Base-by-base conservation (phyloP, 2,888 invertebrate species). In the Noctua janthina region DNA sequence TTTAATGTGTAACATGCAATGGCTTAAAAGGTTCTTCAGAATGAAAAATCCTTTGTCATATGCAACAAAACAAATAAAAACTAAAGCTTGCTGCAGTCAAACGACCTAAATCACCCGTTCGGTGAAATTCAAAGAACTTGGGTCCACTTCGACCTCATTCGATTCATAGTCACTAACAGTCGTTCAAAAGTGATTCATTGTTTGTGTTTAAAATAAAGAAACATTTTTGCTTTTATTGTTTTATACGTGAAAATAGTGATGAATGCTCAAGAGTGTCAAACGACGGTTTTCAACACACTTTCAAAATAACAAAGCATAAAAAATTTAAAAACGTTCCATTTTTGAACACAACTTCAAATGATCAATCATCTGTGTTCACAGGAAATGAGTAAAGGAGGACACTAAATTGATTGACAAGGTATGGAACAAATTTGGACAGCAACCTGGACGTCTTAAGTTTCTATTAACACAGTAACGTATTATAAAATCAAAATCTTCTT, bases 61-160 rank as follows among this genome's bases (percentile, higher is more conserved):
- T 2, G n/a, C 20, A 79, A 70, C 43, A 69, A 80, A 80, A 51
- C 20, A n/a, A 49, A 51, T 17, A 56, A 81, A 54, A n/a, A 20
- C 8, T 20, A 35, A n/a, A 49, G 20, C 35, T 71, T 15, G 23
- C 2, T 66, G 15, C 15, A 66, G 39, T 66, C 69, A 64, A 79
- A 80, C 35, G 46, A 10, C n/a, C 13, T 54, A 59, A 46, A 43
- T 64, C 5, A 49, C 82, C 49, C 23, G 39, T n/a, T 82, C 13
- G 10, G 56, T 49, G 17, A 17, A 62, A 82, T 74, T 54, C 43
- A 62, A 46, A n/a, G 1, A 15, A 59, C 35, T 39, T 20, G 17
- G 17, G 23, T 39, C 13, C 17, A 59, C 8, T 51, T 64, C 0
- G 46, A 54, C 4, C n/a, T 39, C 35, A 7, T 20, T 51, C 11